Base-by-base conservation (phyloP, 2,113 vertebrate species). In the Pionites leucogaster region DNA sequence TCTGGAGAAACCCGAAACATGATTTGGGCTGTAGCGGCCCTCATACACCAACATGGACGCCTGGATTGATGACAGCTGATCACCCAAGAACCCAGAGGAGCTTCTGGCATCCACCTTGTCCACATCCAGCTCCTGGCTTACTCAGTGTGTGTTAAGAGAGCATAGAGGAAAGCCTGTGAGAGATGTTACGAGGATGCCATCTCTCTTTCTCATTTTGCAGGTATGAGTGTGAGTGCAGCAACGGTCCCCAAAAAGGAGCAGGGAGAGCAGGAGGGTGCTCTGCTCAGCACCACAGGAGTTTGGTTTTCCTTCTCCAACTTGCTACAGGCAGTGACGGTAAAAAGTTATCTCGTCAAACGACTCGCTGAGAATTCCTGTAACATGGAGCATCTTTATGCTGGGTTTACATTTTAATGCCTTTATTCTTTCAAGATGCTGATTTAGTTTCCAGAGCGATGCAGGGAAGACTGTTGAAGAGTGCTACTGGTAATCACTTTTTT, bases 401-500 rank as follows among this genome's bases (percentile, higher is more conserved):
- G 87, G 74, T 86, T 86, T 87, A 67, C 60, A 19, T 49, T 88
- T 71, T 87, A 89, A 94, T 92, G 87, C 86, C 87, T 77, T 95
- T 74, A 86, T 53, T 87, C 90, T 95, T 93, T 82, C 63, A 81
- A 96, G 92, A 69, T n/a, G 70, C 87, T 91, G 89, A 78, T 70
- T 92, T 47, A 81, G 90, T 95, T 94, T 89, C 46, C 74, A 46
- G 81, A 92, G 92, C 8, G 13, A n/a, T 3, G 65, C 29, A 49
- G 74, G 41, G 50, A 52, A 47, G 59, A 92, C 77, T 19, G 37
- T 74, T 81, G 68, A 52, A 52, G 78, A 18, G n/a, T 9, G 60
- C 87, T 62, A 14, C 83, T 59, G 63, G 80, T 57, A 74, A 89
- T 87, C 85, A 74, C 69, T 90, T 91, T 79, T 79, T 59, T 59